Percentiles rank a stretch among this genome's conserved stretches.
These are phyloP conservation scores for Apostichopus californicus DNA, from an alignment of 35 echinoderm and acorn worm genomes.

Conservation along the genomic window DNA sequence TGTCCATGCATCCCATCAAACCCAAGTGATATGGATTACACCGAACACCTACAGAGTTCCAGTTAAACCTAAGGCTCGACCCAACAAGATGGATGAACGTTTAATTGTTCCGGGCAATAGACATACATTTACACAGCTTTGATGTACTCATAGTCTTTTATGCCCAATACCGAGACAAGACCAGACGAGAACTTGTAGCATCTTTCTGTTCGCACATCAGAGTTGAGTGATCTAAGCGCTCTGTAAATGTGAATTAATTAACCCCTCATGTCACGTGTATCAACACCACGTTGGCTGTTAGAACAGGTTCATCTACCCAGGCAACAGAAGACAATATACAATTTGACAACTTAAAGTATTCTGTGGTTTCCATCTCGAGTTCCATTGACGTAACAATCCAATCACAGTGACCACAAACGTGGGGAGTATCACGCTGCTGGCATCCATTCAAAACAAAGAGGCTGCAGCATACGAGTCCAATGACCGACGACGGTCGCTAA, in stretches of 20 bases:
- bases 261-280: neutral
- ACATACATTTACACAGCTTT: too few species aligned
- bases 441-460: constrained; percentile 9
- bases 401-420: constrained; percentile 7
- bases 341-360: neutral
- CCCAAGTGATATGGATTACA: too few species aligned
- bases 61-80: too few species aligned
- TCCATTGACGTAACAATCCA: constrained; percentile 8
- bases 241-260: neutral
- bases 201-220: too few species aligned
- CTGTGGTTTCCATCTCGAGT: neutral
- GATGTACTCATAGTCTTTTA: too few species aligned
- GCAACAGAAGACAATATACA: neutral
- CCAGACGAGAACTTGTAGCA: too few species aligned
- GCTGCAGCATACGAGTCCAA: neutral
- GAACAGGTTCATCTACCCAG: neutral
- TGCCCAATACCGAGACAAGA: too few species aligned
- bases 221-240: neutral
- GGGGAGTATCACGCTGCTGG: neutral
- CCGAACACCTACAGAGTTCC: too few species aligned
- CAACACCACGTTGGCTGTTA: neutral
- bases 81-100: too few species aligned
- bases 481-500: neutral
- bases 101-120: too few species aligned
- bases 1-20: too few species aligned